A percentile compares a stretch with the other conserved stretches of the same genome.
These are phyloP conservation scores for Chlorocebus sabaeus DNA, from an alignment of 2,113 vertebrate species.

Conservation along the genomic window DNA sequence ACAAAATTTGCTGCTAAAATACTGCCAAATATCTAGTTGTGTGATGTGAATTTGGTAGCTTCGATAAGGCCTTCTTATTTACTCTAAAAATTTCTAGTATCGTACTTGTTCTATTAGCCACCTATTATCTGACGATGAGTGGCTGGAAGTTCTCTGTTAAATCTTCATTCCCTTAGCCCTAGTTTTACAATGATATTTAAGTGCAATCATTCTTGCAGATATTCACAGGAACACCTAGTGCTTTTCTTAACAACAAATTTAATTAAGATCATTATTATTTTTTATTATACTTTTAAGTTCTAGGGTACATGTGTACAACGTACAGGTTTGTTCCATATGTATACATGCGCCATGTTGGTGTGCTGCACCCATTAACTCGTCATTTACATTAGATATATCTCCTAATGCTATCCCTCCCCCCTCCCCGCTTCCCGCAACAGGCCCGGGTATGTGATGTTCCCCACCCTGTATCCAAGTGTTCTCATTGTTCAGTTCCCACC, in stretches of 20 bases:
- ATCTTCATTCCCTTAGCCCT: neutral
- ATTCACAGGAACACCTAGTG: neutral
- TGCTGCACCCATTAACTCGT: too few species aligned
- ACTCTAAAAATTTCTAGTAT: neutral
- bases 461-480: too few species aligned
- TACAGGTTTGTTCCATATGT: too few species aligned
- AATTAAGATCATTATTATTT: neutral
- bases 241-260: neutral
- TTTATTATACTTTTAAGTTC: too few species aligned
- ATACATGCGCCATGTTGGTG: too few species aligned
- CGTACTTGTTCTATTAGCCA: neutral
- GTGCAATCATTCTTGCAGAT: neutral
- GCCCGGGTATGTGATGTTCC: too few species aligned
- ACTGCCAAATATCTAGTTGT: neutral
- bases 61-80: neutral
- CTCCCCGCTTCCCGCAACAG: too few species aligned
- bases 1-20: neutral
- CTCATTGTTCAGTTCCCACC: too few species aligned
- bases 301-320: too few species aligned
- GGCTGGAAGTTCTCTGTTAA: neutral
- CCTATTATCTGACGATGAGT: too few species aligned
- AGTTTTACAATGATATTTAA: neutral
- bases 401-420: too few species aligned
- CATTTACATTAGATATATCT: too few species aligned
- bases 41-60: neutral